Conservation (phyloP, 2,888 invertebrate species). For the Mythimna pallens region DNA sequence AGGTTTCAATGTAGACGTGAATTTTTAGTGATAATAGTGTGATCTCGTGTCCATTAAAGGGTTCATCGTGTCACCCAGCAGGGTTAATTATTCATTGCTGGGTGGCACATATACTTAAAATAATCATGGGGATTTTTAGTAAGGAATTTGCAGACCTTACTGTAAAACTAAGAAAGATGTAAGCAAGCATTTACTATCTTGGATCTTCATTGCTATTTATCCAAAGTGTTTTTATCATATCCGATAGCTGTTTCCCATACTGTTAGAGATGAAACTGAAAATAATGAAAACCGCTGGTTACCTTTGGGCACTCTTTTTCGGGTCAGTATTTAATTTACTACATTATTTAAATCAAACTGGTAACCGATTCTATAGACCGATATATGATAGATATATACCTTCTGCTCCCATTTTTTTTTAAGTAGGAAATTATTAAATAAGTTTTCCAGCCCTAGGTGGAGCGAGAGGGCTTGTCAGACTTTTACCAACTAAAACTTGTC, state of each 20-base stretch:
- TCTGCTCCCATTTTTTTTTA: background rate
- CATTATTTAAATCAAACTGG: background rate
- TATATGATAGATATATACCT: background rate
- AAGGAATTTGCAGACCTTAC: slow-evolving; percentile 40
- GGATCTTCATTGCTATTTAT: background rate
- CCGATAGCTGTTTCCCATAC: background rate
- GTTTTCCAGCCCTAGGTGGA: no score
- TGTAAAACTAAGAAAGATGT: slow-evolving; percentile 15
- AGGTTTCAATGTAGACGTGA: background rate
- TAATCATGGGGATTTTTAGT: slow-evolving; percentile 31
- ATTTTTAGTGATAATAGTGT: slow-evolving; percentile 10
- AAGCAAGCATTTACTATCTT: slow-evolving; percentile 24
- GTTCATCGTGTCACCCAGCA: slow-evolving; percentile 30
- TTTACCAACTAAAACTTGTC: no score
- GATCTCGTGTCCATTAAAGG: background rate
- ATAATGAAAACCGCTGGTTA: background rate
- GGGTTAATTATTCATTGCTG: slow-evolving; percentile 7
- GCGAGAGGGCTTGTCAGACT: no score
- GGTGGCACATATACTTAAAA: background rate
- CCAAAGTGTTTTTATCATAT: background rate
- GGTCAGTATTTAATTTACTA: slow-evolving; percentile 17
- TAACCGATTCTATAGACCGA: background rate
- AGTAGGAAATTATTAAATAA: no score
- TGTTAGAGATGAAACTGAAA: slow-evolving; percentile 23
- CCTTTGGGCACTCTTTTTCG: background rate